Percentiles rank a stretch among this genome's conserved stretches.
Conservation (phyloP, 2,113 vertebrate species). For the Corythoichthys intestinalis region DNA sequence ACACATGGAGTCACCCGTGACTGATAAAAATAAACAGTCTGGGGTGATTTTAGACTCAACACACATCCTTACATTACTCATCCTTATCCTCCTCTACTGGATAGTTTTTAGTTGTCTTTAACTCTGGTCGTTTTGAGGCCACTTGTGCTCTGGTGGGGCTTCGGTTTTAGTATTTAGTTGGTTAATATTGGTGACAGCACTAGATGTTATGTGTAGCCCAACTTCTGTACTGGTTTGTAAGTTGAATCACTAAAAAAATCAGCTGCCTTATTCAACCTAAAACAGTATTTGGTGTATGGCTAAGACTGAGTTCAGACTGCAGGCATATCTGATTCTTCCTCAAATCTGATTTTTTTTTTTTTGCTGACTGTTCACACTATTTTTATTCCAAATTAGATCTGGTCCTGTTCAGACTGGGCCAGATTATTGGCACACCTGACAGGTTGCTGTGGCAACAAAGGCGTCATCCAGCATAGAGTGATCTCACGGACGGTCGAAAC, state of each 20-base stretch:
- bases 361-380: too few species aligned
- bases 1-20: conserved; percentile 25
- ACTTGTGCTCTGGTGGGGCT: conserved; percentile 62
- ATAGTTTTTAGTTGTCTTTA: conserved; percentile 32
- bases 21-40: conserved; percentile 32
- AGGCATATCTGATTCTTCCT: too few species aligned
- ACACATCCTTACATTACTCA: conserved; percentile 40
- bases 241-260: neutral
- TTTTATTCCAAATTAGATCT: too few species aligned
- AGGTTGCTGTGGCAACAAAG: too few species aligned
- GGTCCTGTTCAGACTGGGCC: too few species aligned
- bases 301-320: too few species aligned
- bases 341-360: too few species aligned
- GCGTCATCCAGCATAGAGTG: too few species aligned
- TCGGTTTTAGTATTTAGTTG: conserved; percentile 16
- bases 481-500: too few species aligned
- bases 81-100: conserved; percentile 37
- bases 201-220: neutral
- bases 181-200: neutral
- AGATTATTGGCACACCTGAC: too few species aligned
- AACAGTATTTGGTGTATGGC: neutral
- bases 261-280: too few species aligned
- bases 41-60: conserved; percentile 33
- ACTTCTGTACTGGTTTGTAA: neutral
- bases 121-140: conserved; percentile 65